These are phyloP conservation scores for Serrognathus titanus DNA, from an alignment of 2,888 invertebrate genomes.

Conservation along the genomic window DNA sequence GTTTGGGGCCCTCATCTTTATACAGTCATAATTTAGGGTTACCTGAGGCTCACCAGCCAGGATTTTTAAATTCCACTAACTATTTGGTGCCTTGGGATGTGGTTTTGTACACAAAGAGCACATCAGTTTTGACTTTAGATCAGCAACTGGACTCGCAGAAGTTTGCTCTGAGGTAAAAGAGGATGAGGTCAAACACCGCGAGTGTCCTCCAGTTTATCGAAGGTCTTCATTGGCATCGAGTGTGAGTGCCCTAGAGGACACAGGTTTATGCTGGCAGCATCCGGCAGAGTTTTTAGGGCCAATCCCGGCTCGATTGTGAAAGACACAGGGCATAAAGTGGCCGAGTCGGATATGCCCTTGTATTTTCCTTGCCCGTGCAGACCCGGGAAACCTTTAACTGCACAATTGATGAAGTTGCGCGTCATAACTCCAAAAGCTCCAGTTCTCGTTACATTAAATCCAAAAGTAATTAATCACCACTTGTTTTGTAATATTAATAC, in stretches of 20 bases:
- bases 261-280: constrained; percentile 84
- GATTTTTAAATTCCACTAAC: constrained; percentile 85
- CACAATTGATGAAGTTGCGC: constrained; percentile 82
- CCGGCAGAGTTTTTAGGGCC: constrained; percentile 77
- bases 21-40: constrained; percentile 87
- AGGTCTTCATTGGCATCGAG: constrained; percentile 93
- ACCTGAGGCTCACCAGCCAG: constrained; percentile 81
- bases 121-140: constrained; percentile 35
- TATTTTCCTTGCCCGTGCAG: constrained; percentile 84
- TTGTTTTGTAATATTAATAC: not conserved
- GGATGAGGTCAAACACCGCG: constrained; percentile 26
- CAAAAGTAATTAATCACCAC: constrained; percentile 53
- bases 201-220: constrained; percentile 61
- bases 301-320: constrained; percentile 67
- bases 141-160: constrained; percentile 38
- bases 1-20: constrained; percentile 83
- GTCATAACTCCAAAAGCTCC: constrained; percentile 89
- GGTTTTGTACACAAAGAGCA: constrained; percentile 54
- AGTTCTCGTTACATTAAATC: constrained; percentile 82
- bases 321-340: constrained; percentile 81
- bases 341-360: constrained; percentile 84
- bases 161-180: constrained; percentile 25
- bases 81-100: constrained; percentile 94
- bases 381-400: constrained; percentile 62
- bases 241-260: constrained; percentile 99